A percentile compares a stretch with the other conserved stretches of the same genome.
phyloP scores from a whole-genome alignment of 2,113 vertebrate genomes.

The Apteryx owenii region DNA sequence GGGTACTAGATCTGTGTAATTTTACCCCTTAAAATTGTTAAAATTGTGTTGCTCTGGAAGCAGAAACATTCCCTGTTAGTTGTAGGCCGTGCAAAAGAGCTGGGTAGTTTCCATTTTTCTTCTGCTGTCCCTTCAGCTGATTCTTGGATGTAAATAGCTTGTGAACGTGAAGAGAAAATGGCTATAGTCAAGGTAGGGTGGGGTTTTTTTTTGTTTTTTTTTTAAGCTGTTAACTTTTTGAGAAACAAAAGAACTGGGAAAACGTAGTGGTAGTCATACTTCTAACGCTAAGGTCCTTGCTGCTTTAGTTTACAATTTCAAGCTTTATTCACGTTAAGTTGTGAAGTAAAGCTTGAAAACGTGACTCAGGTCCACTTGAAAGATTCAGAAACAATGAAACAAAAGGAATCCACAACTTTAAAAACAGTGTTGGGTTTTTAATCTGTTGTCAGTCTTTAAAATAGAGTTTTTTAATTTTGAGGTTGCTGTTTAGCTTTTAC shows the following conservation, averaged over 20 bases:
- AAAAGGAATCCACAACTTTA: no score
- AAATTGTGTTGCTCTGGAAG: not conserved
- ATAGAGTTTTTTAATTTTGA: not conserved
- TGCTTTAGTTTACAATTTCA: no score
- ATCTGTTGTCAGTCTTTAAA: not conserved
- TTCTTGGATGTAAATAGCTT: not conserved
- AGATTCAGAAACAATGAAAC: no score
- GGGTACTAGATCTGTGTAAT: not conserved
- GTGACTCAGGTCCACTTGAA: no score
- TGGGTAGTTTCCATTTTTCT: not conserved
- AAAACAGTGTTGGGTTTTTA: not conserved
- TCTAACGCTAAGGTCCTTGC: no score
- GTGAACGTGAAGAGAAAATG: not conserved
- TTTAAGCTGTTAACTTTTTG: no score
- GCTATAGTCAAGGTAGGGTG: no score
- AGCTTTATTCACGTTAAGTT: no score
- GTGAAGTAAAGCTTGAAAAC: no score
- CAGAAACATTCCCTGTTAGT: rapidly evolving
- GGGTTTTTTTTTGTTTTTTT: no score
- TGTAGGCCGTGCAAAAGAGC: not conserved
- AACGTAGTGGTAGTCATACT: no score
- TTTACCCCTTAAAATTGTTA: not conserved
- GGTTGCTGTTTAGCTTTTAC: not conserved
- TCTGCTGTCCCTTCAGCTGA: not conserved
- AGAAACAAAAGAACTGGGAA: no score